phyloP scores from a whole-genome alignment of 2,888 invertebrate genomes.

The Blomia tropicalis region DNA sequence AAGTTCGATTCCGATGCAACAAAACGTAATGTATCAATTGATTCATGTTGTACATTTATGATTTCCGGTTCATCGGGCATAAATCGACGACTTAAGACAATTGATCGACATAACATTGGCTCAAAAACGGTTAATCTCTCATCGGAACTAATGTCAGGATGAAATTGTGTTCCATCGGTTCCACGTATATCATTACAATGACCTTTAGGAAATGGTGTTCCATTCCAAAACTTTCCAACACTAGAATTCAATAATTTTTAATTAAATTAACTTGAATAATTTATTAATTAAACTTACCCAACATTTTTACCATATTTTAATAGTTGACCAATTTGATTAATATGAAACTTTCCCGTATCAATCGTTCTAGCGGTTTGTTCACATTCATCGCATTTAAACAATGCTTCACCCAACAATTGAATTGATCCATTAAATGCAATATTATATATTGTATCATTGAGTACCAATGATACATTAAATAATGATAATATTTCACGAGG shows the following conservation, averaged over 20 bases:
- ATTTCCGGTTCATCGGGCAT: neutral
- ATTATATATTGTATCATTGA: neutral
- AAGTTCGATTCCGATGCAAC: neutral
- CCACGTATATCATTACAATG: conserved; percentile 17
- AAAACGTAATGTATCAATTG: neutral
- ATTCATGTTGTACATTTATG: no score
- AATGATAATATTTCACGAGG: no score
- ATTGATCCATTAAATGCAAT: neutral
- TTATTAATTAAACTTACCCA: neutral
- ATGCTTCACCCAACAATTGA: neutral
- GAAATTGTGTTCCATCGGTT: conserved; percentile 19
- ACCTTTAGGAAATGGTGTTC: no score
- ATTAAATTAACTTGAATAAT: neutral
- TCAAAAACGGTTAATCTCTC: conserved; percentile 8
- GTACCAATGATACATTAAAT: no score
- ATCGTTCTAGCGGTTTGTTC: neutral
- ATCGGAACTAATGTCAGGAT: neutral
- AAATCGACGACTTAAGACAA: neutral
- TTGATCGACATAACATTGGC: conserved; percentile 17
- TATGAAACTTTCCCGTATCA: neutral
- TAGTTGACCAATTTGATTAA: neutral
- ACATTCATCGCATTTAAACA: neutral
- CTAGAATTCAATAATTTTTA: no score
- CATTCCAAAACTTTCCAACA: no score
- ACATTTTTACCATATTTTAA: neutral